Percentiles rank a stretch among this genome's conserved stretches.
These are phyloP conservation scores for Ptychochromis oligacanthus DNA, from an alignment of 2,113 vertebrate genomes.

Conservation along the genomic window DNA sequence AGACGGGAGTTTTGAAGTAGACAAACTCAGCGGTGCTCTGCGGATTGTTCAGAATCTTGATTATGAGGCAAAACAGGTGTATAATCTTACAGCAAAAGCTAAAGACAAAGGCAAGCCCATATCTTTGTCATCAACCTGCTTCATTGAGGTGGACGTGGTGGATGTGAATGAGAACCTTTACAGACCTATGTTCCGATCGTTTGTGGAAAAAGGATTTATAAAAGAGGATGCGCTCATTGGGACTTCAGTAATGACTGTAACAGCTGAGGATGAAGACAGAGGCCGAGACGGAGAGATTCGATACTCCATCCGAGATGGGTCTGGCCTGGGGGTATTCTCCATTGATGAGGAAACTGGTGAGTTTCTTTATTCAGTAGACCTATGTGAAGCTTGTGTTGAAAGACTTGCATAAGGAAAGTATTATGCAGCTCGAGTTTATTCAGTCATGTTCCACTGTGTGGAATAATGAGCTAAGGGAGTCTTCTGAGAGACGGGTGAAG, in stretches of 20 bases:
- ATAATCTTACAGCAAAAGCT: constrained; percentile 91
- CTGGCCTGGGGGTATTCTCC: constrained; percentile 92
- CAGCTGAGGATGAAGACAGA: constrained; percentile 90
- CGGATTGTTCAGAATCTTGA: constrained; percentile 90
- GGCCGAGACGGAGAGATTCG: constrained; percentile 91
- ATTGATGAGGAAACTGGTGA: constrained; percentile 96
- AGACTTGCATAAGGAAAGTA: constrained; percentile 31
- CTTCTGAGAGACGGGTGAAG: constrained; percentile 30
- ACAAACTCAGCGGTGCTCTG: constrained; percentile 93
- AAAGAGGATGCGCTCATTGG: constrained; percentile 90
- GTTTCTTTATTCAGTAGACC: constrained; percentile 43
- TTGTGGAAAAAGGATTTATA: constrained; percentile 90
- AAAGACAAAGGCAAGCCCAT: constrained; percentile 94
- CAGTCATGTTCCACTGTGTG: constrained; percentile 13
- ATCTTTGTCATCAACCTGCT: constrained; percentile 91
- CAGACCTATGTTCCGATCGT: constrained; percentile 86
- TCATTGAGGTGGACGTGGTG: constrained; percentile 90
- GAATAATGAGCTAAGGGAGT: constrained; percentile 40
- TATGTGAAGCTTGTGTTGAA: constrained; percentile 27
- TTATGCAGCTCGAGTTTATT: constrained; percentile 7
- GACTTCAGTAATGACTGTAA: constrained; percentile 89
- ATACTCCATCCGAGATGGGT: constrained; percentile 95
- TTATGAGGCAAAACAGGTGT: constrained; percentile 92
- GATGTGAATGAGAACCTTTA: constrained; percentile 97
- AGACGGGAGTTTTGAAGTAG: constrained; percentile 92